These are phyloP conservation scores for Emydoidea blandingii DNA, from an alignment of 2,797 vertebrate genomes.

Conservation along the genomic window DNA sequence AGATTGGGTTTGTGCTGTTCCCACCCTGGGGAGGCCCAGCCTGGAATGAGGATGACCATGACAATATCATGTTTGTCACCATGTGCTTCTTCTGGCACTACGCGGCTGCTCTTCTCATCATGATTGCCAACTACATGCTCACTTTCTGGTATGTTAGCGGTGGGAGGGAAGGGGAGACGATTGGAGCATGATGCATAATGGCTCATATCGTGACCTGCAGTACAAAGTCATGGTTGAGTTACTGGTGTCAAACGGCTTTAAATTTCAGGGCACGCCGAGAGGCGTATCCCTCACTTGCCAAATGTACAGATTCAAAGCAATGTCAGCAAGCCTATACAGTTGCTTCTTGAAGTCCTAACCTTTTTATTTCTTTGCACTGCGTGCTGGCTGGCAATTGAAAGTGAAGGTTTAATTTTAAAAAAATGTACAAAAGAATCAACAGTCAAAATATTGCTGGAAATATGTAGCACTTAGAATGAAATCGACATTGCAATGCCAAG, in stretches of 20 bases:
- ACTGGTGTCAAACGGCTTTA: neutral
- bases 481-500: neutral
- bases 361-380: neutral
- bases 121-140: constrained; percentile 75
- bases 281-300: accelerated
- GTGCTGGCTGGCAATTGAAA: neutral
- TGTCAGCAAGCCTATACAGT: neutral
- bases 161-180: accelerated
- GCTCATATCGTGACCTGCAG: neutral
- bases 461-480: neutral
- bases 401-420: neutral
- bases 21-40: constrained; percentile 81
- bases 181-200: neutral
- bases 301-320: constrained; percentile 1
- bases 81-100: constrained; percentile 99
- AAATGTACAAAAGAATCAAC: neutral
- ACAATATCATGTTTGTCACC: constrained; percentile 94
- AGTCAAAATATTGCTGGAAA: neutral
- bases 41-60: constrained; percentile 85
- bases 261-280: neutral
- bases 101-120: constrained; percentile 80
- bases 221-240: neutral
- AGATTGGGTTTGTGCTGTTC: constrained; percentile 95
- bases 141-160: constrained; percentile 85
- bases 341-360: neutral